These are phyloP conservation scores for Xanthostigma xanthostigma DNA, from an alignment of 2,888 invertebrate species.

Conservation along the genomic window DNA sequence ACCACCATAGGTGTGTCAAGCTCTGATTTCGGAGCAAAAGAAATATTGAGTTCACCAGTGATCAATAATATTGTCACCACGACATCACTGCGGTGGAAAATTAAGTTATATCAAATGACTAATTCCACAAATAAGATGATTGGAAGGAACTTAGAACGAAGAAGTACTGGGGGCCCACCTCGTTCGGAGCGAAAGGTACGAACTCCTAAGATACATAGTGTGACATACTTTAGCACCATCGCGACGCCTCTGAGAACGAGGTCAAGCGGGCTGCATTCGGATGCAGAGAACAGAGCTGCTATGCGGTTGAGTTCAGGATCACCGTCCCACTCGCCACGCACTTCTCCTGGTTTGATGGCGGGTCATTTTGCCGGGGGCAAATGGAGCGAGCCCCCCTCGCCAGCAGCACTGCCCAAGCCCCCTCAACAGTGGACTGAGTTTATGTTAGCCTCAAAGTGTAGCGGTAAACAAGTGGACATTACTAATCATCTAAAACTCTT, in stretches of 20 bases:
- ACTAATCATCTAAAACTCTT: slow-evolving; percentile 27
- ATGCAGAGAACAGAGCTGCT: background rate
- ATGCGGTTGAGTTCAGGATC: slow-evolving; percentile 3
- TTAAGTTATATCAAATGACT: slow-evolving; percentile 6
- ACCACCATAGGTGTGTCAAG: background rate
- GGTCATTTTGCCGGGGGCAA: slow-evolving; percentile 50
- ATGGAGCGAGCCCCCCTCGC: slow-evolving; percentile 55
- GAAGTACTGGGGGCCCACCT: background rate
- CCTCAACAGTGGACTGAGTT: slow-evolving; percentile 57
- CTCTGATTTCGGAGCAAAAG: background rate
- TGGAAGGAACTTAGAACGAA: slow-evolving; percentile 9
- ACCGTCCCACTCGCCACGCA: slow-evolving; percentile 14
- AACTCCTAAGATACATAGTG: slow-evolving; percentile 3
- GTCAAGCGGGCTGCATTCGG: background rate
- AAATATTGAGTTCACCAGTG: background rate
- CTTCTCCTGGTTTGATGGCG: slow-evolving; percentile 27
- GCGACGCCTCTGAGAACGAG: slow-evolving; percentile 7
- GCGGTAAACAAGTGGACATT: slow-evolving; percentile 24
- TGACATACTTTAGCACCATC: slow-evolving; percentile 5
- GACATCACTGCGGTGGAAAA: background rate
- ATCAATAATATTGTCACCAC: background rate
- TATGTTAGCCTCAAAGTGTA: slow-evolving; percentile 36
- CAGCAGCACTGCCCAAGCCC: slow-evolving; percentile 54
- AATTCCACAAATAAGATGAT: slow-evolving; percentile 11
- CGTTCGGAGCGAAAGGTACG: slow-evolving; percentile 2